A percentile compares a stretch with the other conserved stretches of the same genome.
phyloP scores from a whole-genome alignment of 2,113 vertebrate species.

The Vicugna pacos region DNA sequence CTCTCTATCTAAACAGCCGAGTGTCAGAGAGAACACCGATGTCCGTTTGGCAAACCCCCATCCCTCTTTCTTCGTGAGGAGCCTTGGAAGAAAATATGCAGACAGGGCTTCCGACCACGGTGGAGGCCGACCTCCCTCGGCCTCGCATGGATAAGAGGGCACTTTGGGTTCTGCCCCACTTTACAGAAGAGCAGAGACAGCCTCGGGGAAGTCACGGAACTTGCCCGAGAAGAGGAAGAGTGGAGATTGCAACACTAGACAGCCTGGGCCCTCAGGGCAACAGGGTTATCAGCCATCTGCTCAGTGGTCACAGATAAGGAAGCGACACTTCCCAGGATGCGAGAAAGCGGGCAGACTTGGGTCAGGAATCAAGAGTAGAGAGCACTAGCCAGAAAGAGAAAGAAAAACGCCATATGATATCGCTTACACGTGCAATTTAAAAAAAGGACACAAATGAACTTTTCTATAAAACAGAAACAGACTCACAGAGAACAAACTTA shows the following conservation, averaged over 20 bases:
- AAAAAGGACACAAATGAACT: too few species aligned
- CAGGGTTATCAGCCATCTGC: conserved; percentile 23
- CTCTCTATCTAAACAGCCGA: background rate
- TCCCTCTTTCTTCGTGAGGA: background rate
- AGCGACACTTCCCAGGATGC: background rate
- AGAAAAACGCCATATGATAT: too few species aligned
- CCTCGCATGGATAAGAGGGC: fast-evolving
- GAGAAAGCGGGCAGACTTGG: background rate
- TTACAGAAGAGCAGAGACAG: background rate
- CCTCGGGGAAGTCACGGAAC: background rate
- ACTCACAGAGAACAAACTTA: too few species aligned
- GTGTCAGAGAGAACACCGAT: background rate
- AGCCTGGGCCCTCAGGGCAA: background rate
- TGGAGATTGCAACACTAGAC: background rate
- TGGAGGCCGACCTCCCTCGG: background rate
- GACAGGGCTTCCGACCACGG: background rate
- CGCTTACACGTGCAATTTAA: too few species aligned
- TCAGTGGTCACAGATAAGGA: conserved; percentile 46
- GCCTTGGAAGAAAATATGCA: background rate
- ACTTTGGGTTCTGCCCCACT: background rate
- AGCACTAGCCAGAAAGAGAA: too few species aligned
- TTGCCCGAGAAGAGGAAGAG: background rate
- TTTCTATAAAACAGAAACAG: too few species aligned
- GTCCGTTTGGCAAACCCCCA: background rate
- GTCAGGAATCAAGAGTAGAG: background rate